Percentiles rank a stretch among this genome's conserved stretches.
Evolutionary conservation across 1,140 invertebrate species (phyloP).

Genomic region (Rhynchophorus ferrugineus): DNA sequence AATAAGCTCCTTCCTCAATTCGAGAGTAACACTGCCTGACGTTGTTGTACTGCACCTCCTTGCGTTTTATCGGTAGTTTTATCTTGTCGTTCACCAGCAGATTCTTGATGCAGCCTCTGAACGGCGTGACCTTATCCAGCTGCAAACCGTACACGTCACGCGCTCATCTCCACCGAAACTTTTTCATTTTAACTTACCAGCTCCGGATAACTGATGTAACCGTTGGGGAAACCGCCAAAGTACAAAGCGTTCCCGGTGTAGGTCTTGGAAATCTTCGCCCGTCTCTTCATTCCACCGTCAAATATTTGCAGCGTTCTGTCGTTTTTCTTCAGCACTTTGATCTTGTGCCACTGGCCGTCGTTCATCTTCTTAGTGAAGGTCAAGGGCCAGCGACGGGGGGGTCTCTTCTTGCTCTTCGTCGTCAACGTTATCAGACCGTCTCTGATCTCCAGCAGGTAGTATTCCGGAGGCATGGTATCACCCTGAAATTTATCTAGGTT

Average conservation of each 20-base stretch:
- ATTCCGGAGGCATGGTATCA: slow-evolving; percentile 48
- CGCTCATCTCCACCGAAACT: background rate
- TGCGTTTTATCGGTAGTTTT: slow-evolving; percentile 62
- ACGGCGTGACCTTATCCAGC: slow-evolving; percentile 59
- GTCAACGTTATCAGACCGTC: slow-evolving; percentile 63
- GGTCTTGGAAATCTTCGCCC: slow-evolving; percentile 59
- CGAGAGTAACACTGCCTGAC: slow-evolving; percentile 82
- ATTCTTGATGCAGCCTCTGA: slow-evolving; percentile 76
- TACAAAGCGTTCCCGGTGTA: slow-evolving; percentile 64
- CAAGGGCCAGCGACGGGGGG: slow-evolving; percentile 48
- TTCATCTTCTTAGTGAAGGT: slow-evolving; percentile 49
- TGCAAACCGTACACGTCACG: background rate
- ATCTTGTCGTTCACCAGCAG: slow-evolving; percentile 65
- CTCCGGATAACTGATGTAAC: slow-evolving; percentile 26
- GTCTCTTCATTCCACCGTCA: slow-evolving; percentile 54
- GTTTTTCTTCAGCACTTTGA: slow-evolving; percentile 46
- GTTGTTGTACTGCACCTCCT: slow-evolving; percentile 50
- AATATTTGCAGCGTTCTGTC: slow-evolving; percentile 58
- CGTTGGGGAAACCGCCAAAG: slow-evolving; percentile 66
- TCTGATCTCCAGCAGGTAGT: slow-evolving; percentile 61
- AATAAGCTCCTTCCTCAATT: slow-evolving; percentile 80
- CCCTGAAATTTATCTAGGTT: too few relatives aligned
- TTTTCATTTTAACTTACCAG: slow-evolving; percentile 27
- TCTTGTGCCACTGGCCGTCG: slow-evolving; percentile 79
- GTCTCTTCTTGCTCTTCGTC: slow-evolving; percentile 57